Conservation (phyloP, 2,797 vertebrate species). For the Sebastes kiyomatsui region DNA sequence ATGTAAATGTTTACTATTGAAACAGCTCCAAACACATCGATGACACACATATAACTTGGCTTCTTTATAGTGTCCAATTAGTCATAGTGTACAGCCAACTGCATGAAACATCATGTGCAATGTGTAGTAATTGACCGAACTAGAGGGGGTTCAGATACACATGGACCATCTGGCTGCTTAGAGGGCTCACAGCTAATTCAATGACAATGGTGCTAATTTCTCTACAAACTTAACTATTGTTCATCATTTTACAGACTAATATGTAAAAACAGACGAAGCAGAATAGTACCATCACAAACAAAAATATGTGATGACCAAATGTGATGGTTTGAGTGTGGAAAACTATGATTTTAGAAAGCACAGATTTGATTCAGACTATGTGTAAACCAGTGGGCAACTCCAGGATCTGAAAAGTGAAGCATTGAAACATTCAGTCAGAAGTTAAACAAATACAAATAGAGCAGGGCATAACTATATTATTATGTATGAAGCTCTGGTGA, state of each 20-base stretch:
- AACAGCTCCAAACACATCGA: background rate
- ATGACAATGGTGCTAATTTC: background rate
- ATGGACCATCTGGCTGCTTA: conserved; percentile 4
- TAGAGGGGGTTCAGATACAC: background rate
- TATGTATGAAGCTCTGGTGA: conserved; percentile 1
- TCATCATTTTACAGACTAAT: conserved; percentile 13
- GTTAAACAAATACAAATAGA: background rate
- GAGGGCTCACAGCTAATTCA: background rate
- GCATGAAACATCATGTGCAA: background rate
- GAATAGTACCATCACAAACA: background rate
- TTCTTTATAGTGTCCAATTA: background rate
- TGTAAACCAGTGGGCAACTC: too few relatives aligned
- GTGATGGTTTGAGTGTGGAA: background rate
- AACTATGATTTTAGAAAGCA: conserved; percentile 10
- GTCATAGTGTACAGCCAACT: background rate
- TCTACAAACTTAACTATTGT: background rate
- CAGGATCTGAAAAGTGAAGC: too few relatives aligned
- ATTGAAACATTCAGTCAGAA: conserved; percentile 2
- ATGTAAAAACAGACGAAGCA: background rate
- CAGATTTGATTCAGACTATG: background rate
- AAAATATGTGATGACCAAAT: conserved; percentile 10
- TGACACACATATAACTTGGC: background rate
- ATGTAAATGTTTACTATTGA: background rate
- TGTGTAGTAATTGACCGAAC: background rate
- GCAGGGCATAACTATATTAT: background rate